Evolutionary conservation across 2,113 vertebrate species (phyloP), one percentile per base, ranked within the genome.

Genomic region (Hypomesus transpacificus): DNA sequence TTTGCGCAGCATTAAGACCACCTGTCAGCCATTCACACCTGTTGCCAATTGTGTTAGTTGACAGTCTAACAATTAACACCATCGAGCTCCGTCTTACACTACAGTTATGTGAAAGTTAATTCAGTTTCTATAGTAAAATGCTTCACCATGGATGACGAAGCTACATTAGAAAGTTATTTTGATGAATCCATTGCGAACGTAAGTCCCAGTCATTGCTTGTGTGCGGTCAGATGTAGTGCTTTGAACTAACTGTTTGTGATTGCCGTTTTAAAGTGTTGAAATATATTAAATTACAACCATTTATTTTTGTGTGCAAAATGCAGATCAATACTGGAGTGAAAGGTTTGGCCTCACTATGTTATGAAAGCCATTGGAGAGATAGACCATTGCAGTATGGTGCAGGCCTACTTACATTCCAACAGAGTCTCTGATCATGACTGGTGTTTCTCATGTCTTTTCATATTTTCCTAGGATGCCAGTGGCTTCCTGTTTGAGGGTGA

Each of bases 141-240:
- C 26, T 46, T 22, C 24, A 0, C 59, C 68, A 90, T 94, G 90
- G 93, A 93, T 16, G 92, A 92, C 13, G 92, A 91, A 31, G 76
- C 75, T 0, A 87, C 91, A 13, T 75, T 94, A 84, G 92, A 95
- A 77, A 87, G 88, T 50, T 94, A 92, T 81, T 91, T 95, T 82
- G 91, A 94, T 66, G 90, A 89, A 20, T 93, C 78, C 8, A 90
- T 81, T 71, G 79, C 81, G 34, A 80, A 85, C 72, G 92, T 92
- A 80, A 89, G 91, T 88, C 0, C 1, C n/a, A 18, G 1, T 13
- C 2, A 20, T 22, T 65, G 28, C 18, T 46, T 22, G 56, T 18
- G n/a, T 6, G 56, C 3, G 21, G 7, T 58, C 3, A 11, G 21
- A n/a, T 58, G 56, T 46, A 46, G 39, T 11, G 39, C 39, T 46